A percentile compares a stretch with the other conserved stretches of the same genome.
Conservation (phyloP, 2,797 vertebrate genomes). For the Fringilla coelebs region DNA sequence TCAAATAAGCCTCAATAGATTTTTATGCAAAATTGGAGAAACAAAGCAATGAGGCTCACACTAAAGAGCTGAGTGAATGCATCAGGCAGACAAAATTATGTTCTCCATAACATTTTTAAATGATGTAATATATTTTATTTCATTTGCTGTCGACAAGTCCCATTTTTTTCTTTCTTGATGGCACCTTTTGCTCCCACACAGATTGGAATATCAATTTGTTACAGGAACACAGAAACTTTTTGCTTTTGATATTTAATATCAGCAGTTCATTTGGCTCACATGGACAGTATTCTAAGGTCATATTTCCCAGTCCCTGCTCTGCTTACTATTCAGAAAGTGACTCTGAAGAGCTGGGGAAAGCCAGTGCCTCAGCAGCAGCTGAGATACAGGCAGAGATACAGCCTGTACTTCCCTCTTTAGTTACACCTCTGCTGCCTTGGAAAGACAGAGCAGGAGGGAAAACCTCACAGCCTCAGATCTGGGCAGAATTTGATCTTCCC, state of each 20-base stretch:
- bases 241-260: not conserved
- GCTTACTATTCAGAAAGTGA: not conserved
- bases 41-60: not conserved
- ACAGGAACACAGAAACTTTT: not conserved
- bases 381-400: not conserved
- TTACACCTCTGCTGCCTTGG: not conserved
- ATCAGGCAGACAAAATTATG: not conserved
- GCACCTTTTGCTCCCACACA: not conserved
- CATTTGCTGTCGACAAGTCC: not conserved
- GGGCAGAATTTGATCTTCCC: not conserved
- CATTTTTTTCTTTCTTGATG: not conserved
- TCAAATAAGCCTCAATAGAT: not conserved
- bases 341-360: not conserved
- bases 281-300: not conserved
- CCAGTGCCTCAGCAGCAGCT: not conserved
- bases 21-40: not conserved
- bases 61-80: not conserved
- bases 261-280: not conserved
- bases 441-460: not conserved
- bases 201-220: rapidly evolving
- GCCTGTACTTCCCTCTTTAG: not conserved
- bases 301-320: not conserved
- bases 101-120: not conserved
- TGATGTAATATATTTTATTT: not conserved
- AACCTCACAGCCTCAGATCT: not conserved